These are phyloP conservation scores for Hydrolagus affinis DNA, from an alignment of 2,113 vertebrate species.

Conservation along the genomic window DNA sequence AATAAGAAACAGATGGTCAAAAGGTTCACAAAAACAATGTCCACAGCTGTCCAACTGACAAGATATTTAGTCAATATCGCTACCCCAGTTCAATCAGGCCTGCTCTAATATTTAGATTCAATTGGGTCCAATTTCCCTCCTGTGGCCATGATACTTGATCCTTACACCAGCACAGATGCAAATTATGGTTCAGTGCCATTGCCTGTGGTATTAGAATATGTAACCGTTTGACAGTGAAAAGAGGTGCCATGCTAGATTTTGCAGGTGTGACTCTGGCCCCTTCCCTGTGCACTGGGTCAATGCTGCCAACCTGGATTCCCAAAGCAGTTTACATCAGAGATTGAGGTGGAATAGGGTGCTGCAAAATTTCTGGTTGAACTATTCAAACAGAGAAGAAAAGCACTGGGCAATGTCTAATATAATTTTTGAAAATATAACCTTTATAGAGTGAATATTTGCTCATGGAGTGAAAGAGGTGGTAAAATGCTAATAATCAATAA, in stretches of 20 bases:
- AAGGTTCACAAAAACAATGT: neutral
- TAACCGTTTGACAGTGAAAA: neutral
- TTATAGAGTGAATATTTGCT: no score
- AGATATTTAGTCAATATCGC: constrained; percentile 5
- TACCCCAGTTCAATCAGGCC: neutral
- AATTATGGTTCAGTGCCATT: neutral
- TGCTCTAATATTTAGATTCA: neutral
- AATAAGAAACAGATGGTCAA: constrained; percentile 30
- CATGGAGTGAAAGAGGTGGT: no score
- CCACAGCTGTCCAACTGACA: constrained; percentile 9
- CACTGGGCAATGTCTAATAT: neutral
- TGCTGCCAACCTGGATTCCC: neutral
- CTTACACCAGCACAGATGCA: neutral
- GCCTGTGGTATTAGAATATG: neutral
- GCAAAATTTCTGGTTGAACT: no score
- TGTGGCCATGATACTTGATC: neutral
- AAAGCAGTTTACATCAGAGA: neutral
- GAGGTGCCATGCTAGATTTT: neutral
- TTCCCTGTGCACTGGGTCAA: neutral
- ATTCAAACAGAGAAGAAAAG: neutral
- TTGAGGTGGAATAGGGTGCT: neutral
- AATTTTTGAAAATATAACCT: neutral
- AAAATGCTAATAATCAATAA: no score
- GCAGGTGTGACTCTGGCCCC: neutral
- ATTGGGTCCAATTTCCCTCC: neutral